A percentile compares a stretch with the other conserved stretches of the same genome.
Evolutionary conservation across 2,797 vertebrate genomes (phyloP).

Genomic region (Esox masquinongy): DNA sequence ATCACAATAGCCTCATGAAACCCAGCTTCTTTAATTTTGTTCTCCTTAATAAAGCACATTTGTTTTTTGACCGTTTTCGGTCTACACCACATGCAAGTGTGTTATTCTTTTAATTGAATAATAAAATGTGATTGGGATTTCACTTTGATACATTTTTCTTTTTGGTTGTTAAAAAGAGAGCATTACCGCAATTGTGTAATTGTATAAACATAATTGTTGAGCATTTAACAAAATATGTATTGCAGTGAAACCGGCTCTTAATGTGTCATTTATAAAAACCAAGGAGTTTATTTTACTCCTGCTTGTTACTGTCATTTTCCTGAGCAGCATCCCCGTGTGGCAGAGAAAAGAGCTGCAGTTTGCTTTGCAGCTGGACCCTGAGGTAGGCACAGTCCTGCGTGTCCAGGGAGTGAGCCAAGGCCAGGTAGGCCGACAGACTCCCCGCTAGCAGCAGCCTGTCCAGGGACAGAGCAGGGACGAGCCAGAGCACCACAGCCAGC

Average conservation of each 20-base stretch:
- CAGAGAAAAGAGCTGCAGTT: conserved; percentile 74
- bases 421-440: conserved; percentile 80
- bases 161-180: too few species aligned
- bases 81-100: background rate
- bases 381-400: conserved; percentile 85
- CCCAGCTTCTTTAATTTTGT: too few species aligned
- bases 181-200: too few species aligned
- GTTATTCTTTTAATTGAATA: too few species aligned
- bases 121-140: conserved; percentile 7
- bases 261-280: background rate
- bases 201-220: too few species aligned
- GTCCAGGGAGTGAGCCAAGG: conserved; percentile 84
- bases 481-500: conserved; percentile 84
- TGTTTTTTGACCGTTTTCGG: too few species aligned
- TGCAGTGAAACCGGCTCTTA: too few species aligned
- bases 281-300: conserved; percentile 46
- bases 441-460: conserved; percentile 84
- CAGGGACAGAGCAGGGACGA: conserved; percentile 83
- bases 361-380: conserved; percentile 77
- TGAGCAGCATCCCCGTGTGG: conserved; percentile 37
- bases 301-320: conserved; percentile 42
- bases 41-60: too few species aligned
- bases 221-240: too few species aligned
- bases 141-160: too few species aligned
- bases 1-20: too few species aligned